Base-by-base conservation (phyloP, 2,797 vertebrate genomes). In the Smutsia temminckii region DNA sequence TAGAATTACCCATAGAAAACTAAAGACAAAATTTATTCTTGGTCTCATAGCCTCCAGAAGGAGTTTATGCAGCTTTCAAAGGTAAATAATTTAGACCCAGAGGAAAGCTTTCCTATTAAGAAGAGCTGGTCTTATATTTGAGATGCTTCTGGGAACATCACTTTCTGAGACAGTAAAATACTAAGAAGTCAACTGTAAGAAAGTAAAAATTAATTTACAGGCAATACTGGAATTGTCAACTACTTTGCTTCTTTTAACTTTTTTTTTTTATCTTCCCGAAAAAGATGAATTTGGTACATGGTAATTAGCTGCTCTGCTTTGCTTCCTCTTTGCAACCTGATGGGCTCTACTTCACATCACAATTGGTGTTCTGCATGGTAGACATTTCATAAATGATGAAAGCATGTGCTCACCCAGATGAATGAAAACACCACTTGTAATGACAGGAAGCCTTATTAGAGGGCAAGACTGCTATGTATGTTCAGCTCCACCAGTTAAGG, bases 401-500 rank as follows among this genome's bases (percentile, higher is more conserved):
- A 89, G 95, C 42, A 13, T 23, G 80, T 91, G 97, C 95, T 98
- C 96, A 91, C 81, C 93, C 96, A 96, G 96, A 71, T 75, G 95
- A 93, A 96, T 92, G 63, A 93, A 97, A 97, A 94, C 11, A 90
- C 92, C 96, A 83, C 87, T 77, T 93, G 88, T 89, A 94, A 87
- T 88, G 98, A 96, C 97, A 97, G 98, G 97, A 97, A 97, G 93
- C 96, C 69, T 84, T 94, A 93, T 85, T 72, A 17, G 94, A 93
- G 98, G 97, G 95, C 98, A 98, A 86, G 96, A 93, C 66, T 96
- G 96, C 97, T 95, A 85, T 77, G 97, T 91, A 34, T 95, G 95
- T 98, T 95, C 97, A 94, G 95, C 86, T 97, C 83, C 85, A 96
- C 72, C 92, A 95, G 90, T 89, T 83, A 79, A 92, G 96, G 95